These are phyloP conservation scores for Eupithecia tripunctaria DNA, from an alignment of 2,888 invertebrate species.

Conservation along the genomic window DNA sequence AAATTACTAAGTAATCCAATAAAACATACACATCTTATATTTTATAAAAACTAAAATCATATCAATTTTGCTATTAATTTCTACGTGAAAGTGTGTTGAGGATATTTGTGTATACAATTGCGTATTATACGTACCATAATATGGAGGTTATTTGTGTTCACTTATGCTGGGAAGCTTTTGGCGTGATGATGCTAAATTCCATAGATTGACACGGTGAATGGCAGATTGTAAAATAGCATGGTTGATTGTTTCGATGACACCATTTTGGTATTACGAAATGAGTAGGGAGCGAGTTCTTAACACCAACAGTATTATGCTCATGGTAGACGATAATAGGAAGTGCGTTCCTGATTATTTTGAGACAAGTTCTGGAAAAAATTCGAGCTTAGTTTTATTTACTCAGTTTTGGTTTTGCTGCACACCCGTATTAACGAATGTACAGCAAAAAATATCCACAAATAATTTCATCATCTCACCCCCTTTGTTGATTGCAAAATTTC, in stretches of 20 bases:
- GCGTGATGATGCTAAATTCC: conserved; percentile 3
- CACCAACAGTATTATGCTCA: no score
- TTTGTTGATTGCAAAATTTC: conserved; percentile 84
- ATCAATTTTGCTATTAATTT: no score
- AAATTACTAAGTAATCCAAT: no score
- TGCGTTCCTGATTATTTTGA: no score
- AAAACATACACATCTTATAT: no score
- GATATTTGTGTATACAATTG: no score
- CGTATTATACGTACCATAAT: no score
- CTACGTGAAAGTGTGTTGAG: no score
- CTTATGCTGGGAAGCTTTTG: conserved; percentile 1
- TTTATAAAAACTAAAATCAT: no score
- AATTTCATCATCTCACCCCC: conserved; percentile 81
- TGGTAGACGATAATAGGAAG: no score
- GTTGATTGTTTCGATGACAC: not conserved
- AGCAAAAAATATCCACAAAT: conserved; percentile 81
- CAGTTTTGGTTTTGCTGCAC: not conserved
- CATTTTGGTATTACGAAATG: not conserved
- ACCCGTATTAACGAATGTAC: conserved; percentile 43
- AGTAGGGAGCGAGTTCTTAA: not conserved
- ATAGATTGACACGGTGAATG: not conserved
- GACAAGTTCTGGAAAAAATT: not conserved
- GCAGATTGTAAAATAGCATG: not conserved
- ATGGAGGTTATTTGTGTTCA: no score
- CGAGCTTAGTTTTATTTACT: not conserved